phyloP scores from a whole-genome alignment of 2,888 invertebrate species.

The Scelioninae gen. 2 region DNA sequence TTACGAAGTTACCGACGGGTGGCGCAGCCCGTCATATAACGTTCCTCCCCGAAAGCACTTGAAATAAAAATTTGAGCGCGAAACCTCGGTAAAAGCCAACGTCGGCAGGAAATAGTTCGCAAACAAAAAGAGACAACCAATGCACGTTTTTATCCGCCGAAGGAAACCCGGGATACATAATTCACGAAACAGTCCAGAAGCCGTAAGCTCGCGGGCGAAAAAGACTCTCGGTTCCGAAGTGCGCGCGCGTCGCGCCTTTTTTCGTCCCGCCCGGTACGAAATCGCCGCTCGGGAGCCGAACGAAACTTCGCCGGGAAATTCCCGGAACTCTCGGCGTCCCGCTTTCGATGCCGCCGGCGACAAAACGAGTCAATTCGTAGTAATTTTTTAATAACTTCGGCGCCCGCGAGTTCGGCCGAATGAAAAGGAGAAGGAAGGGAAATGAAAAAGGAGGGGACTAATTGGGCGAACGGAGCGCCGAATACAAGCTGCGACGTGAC shows the following conservation, averaged over 20 bases:
- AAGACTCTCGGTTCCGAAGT: slow-evolving; percentile 56
- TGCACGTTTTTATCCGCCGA: slow-evolving; percentile 45
- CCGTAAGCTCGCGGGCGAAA: slow-evolving; percentile 37
- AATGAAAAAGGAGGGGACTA: too few relatives aligned
- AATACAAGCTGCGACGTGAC: too few relatives aligned
- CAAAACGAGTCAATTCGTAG: slow-evolving; percentile 4
- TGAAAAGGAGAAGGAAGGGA: too few relatives aligned
- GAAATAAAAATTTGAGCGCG: too few relatives aligned
- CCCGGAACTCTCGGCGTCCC: slow-evolving; percentile 20
- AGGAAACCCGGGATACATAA: slow-evolving; percentile 51
- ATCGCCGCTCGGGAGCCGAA: slow-evolving; percentile 26
- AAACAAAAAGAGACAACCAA: slow-evolving; percentile 45
- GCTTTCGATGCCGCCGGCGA: slow-evolving; percentile 9
- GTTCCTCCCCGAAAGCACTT: too few relatives aligned
- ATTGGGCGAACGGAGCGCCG: too few relatives aligned
- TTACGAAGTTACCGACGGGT: too few relatives aligned
- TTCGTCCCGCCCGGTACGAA: slow-evolving; percentile 32
- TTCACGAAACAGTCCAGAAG: slow-evolving; percentile 36
- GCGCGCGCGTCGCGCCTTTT: slow-evolving; percentile 38
- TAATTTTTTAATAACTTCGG: slow-evolving; percentile 11
- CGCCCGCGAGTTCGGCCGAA: too few relatives aligned
- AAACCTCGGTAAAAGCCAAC: too few relatives aligned
- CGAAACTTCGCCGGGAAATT: slow-evolving; percentile 38
- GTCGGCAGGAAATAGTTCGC: too few relatives aligned
- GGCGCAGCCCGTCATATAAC: too few relatives aligned